These are phyloP conservation scores for Hippolais icterina DNA, from an alignment of 2,113 vertebrate genomes.

Conservation along the genomic window DNA sequence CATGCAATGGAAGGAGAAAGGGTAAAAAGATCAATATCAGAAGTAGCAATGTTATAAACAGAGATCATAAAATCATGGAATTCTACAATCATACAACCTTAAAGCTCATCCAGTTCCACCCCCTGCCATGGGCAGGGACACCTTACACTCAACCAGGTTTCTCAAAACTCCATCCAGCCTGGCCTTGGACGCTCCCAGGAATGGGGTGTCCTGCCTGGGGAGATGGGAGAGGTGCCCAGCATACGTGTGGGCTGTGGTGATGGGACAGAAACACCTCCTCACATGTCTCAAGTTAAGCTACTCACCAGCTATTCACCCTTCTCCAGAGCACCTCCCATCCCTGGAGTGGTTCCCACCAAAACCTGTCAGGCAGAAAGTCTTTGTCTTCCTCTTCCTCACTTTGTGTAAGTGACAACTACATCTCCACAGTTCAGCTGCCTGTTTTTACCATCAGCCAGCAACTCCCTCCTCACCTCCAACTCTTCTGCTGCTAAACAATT, in stretches of 20 bases:
- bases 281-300: neutral
- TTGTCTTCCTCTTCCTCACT: neutral
- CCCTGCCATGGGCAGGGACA: neutral
- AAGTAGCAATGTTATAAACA: neutral
- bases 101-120: neutral
- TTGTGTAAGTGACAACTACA: neutral
- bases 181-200: neutral
- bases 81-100: neutral
- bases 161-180: neutral
- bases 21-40: neutral
- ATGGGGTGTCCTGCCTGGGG: neutral
- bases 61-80: neutral
- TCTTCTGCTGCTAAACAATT: neutral
- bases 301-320: neutral
- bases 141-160: neutral
- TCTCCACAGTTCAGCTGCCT: neutral
- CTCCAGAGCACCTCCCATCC: neutral
- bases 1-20: neutral
- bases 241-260: fast-evolving
- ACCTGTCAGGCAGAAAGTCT: neutral
- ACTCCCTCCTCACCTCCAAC: neutral
- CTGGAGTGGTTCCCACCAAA: neutral
- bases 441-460: neutral
- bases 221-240: neutral
- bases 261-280: neutral